Conservation (phyloP, 2,113 vertebrate species). For the Albula glossodonta region DNA sequence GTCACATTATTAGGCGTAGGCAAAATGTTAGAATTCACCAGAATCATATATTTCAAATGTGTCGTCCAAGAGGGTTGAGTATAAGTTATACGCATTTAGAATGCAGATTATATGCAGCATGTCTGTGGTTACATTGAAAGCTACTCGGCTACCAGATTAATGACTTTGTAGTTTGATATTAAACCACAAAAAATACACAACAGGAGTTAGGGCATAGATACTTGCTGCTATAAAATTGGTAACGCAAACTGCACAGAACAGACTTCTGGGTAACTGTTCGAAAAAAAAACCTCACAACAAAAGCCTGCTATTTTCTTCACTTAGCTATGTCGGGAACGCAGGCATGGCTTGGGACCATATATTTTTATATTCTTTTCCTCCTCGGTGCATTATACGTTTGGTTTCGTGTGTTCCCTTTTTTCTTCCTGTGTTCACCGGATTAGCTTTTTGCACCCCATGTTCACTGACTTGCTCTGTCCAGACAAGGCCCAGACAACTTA, state of each 20-base stretch:
- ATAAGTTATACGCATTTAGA: neutral
- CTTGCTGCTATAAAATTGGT: neutral
- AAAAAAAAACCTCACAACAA: neutral
- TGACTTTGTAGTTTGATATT: neutral
- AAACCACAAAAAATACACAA: neutral
- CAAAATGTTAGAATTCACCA: too few relatives aligned
- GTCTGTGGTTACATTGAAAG: too few relatives aligned
- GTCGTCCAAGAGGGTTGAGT: too few relatives aligned
- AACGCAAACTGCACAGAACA: too few relatives aligned
- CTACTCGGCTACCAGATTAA: too few relatives aligned
- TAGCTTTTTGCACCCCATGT: conserved; percentile 18
- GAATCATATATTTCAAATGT: too few relatives aligned
- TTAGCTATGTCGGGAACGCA: neutral
- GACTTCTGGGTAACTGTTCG: neutral
- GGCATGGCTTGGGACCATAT: neutral
- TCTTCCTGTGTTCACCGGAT: conserved; percentile 22
- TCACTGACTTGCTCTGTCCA: conserved; percentile 56
- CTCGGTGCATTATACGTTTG: neutral
- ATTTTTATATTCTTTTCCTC: neutral
- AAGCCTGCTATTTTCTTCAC: neutral
- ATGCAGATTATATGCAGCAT: too few relatives aligned
- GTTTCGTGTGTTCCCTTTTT: conserved; percentile 34
- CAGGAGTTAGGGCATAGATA: neutral
- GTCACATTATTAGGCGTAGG: too few relatives aligned
- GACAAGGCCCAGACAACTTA: conserved; percentile 73